These are phyloP conservation scores for Nanorana parkeri DNA, from an alignment of 2,113 vertebrate species.

Conservation along the genomic window DNA sequence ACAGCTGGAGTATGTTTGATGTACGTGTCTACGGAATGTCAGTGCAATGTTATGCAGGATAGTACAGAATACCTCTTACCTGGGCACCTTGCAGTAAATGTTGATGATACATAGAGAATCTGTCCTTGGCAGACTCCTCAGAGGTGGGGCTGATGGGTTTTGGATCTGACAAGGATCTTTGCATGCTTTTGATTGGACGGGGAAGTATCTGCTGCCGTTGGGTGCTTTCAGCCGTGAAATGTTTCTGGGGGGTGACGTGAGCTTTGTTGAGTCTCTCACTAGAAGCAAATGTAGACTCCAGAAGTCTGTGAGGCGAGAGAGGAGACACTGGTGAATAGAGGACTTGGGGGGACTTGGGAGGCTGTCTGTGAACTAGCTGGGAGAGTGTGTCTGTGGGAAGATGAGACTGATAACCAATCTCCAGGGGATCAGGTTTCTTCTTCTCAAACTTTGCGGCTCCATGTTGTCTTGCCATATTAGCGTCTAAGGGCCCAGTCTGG, in stretches of 20 bases:
- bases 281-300: constrained; percentile 91
- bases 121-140: constrained; percentile 89
- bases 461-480: constrained; percentile 75
- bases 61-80: constrained; percentile 72
- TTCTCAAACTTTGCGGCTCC: constrained; percentile 88
- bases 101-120: constrained; percentile 93
- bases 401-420: constrained; percentile 93
- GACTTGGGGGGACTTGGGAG: constrained; percentile 96
- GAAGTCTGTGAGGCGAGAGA: constrained; percentile 91
- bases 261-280: constrained; percentile 96
- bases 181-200: constrained; percentile 95
- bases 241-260: constrained; percentile 95
- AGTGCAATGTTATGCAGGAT: constrained; percentile 10
- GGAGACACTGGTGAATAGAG: constrained; percentile 97
- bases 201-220: constrained; percentile 92
- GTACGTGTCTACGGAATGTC: background rate
- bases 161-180: constrained; percentile 95
- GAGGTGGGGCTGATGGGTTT: constrained; percentile 97
- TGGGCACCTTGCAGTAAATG: constrained; percentile 86
- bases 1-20: background rate
- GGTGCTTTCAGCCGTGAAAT: constrained; percentile 84
- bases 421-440: constrained; percentile 93
- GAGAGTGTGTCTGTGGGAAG: constrained; percentile 85
- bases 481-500: constrained; percentile 83
- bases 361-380: constrained; percentile 86